phyloP scores from a whole-genome alignment of 2,797 vertebrate species.

The Arrhamphus sclerolepis region DNA sequence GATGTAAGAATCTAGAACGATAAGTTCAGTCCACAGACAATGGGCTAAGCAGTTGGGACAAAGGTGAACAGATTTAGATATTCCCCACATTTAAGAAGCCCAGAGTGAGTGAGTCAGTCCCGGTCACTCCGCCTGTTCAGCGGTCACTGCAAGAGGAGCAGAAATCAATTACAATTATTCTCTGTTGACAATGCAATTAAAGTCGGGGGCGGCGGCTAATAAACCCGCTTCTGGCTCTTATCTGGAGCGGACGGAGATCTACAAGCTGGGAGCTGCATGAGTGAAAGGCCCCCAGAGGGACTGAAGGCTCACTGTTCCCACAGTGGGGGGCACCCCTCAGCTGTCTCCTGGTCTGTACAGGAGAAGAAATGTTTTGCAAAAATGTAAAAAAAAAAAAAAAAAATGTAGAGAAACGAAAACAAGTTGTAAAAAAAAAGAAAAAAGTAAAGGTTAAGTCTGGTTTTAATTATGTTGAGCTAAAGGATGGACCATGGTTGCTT shows the following conservation, averaged over 20 bases:
- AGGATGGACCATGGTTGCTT: too few species aligned
- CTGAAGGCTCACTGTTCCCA: background rate
- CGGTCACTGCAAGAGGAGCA: slow-evolving; percentile 60
- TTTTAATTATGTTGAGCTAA: too few species aligned
- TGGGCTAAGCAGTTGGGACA: too few species aligned
- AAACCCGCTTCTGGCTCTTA: slow-evolving; percentile 67
- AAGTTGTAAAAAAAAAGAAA: too few species aligned
- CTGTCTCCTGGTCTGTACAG: too few species aligned
- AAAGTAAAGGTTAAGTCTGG: too few species aligned
- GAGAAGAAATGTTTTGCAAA: too few species aligned
- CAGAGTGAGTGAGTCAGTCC: background rate
- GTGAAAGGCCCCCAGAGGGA: slow-evolving; percentile 38
- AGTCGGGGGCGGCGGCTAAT: slow-evolving; percentile 75
- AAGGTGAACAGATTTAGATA: too few species aligned
- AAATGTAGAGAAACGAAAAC: too few species aligned
- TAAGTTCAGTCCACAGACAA: background rate
- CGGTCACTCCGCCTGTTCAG: slow-evolving; percentile 18
- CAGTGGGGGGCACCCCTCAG: background rate
- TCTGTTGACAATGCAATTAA: slow-evolving; percentile 97
- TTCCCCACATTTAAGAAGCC: background rate
- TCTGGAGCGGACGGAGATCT: slow-evolving; percentile 77
- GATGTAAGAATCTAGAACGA: background rate
- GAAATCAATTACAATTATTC: slow-evolving; percentile 97
- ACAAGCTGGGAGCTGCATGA: slow-evolving; percentile 45
- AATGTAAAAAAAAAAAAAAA: too few species aligned